Evolutionary conservation across 2,888 invertebrate genomes (phyloP).

Genomic region (Resseliella maxima): DNA sequence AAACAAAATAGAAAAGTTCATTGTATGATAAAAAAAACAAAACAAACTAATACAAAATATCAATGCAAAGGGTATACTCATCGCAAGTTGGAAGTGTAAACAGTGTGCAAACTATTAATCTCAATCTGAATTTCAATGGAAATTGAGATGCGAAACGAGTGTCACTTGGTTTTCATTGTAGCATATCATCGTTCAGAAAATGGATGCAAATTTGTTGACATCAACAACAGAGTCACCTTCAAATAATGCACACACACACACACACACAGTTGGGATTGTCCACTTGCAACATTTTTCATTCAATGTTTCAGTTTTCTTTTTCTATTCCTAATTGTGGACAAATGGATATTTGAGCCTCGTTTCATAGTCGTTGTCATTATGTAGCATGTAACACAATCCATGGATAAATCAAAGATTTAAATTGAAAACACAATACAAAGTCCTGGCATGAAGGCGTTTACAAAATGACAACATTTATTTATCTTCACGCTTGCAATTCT

Average conservation of each 20-base stretch:
- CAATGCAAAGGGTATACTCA: background rate
- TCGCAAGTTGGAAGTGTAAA: background rate
- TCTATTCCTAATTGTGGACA: background rate
- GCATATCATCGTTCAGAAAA: background rate
- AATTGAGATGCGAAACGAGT: background rate
- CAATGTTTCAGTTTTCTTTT: background rate
- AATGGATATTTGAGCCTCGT: background rate
- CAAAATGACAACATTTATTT: conserved; percentile 19
- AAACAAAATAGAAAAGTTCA: background rate
- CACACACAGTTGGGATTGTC: background rate
- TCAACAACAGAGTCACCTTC: background rate
- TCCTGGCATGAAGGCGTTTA: background rate
- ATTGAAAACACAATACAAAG: background rate
- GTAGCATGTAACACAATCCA: background rate
- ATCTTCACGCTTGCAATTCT: background rate
- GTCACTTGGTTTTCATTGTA: background rate
- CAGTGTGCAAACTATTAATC: conserved; percentile 14
- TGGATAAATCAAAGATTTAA: background rate
- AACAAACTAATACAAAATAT: background rate
- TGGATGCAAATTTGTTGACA: background rate
- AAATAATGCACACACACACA: background rate
- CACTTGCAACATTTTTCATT: background rate
- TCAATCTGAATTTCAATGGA: background rate
- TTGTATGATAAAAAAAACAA: background rate
- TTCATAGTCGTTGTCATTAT: background rate